Percentiles rank a stretch among this genome's conserved stretches.
Evolutionary conservation across 2,797 vertebrate genomes (phyloP).

Genomic region (Pyrocephalus nanus): DNA sequence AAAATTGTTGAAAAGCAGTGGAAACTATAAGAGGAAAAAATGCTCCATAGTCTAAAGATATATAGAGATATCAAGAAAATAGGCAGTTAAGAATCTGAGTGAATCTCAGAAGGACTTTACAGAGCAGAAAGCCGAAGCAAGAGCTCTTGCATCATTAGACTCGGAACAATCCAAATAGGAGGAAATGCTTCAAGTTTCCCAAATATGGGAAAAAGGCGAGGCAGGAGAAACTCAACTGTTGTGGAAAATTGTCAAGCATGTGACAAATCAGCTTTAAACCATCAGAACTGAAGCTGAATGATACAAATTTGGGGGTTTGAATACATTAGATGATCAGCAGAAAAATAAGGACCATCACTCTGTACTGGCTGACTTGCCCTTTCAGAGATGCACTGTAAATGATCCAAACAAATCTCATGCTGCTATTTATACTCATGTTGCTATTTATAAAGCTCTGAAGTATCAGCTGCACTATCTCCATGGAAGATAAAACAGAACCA

Average conservation of each 20-base stretch:
- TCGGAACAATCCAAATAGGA: neutral
- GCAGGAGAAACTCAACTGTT: neutral
- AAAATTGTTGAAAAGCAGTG: neutral
- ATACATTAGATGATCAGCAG: neutral
- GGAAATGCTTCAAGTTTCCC: neutral
- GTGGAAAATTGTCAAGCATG: neutral
- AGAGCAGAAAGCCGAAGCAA: neutral
- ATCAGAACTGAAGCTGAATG: neutral
- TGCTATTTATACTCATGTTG: neutral
- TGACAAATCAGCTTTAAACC: neutral
- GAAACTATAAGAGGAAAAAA: neutral
- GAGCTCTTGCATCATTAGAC: neutral
- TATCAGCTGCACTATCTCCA: neutral
- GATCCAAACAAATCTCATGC: neutral
- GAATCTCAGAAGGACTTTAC: neutral
- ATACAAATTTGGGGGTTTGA: neutral
- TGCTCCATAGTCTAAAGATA: neutral
- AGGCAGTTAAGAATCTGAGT: neutral
- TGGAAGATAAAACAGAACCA: neutral
- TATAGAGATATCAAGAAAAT: neutral
- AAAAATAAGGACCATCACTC: neutral
- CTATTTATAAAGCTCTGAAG: neutral
- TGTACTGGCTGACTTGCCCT: neutral
- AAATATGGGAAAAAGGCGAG: accelerated
- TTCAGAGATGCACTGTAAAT: neutral